Evolutionary conservation across 2,888 invertebrate species (phyloP).

Genomic region (Augiades crinisus): DNA sequence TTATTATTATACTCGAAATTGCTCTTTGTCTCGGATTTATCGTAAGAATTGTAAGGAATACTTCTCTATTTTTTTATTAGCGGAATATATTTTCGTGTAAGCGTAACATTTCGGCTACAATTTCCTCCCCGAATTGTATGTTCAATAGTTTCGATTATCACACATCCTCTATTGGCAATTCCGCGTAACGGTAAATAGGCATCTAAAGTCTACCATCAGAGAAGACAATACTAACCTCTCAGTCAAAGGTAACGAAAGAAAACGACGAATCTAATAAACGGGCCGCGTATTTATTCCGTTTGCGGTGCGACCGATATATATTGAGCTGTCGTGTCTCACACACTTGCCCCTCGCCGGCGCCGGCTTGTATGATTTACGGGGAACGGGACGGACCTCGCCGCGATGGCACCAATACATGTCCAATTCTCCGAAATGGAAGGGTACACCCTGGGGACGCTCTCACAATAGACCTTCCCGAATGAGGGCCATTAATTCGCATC

Average conservation of each 20-base stretch:
- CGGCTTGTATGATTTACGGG: slow-evolving; percentile 52
- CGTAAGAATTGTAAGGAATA: neutral
- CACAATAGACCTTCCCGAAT: slow-evolving; percentile 76
- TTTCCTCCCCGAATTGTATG: neutral
- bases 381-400: slow-evolving; percentile 51
- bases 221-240: slow-evolving; percentile 70
- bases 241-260: slow-evolving; percentile 76
- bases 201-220: slow-evolving; percentile 58
- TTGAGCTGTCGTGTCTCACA: slow-evolving; percentile 51
- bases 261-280: slow-evolving; percentile 77
- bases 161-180: slow-evolving; percentile 36
- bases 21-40: neutral
- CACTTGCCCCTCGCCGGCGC: slow-evolving; percentile 46
- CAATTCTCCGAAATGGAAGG: slow-evolving; percentile 78
- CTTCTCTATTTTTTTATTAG: slow-evolving; percentile 13
- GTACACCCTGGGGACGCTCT: slow-evolving; percentile 69
- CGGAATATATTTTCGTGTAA: neutral
- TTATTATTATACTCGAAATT: slow-evolving; percentile 9
- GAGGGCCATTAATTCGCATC: slow-evolving; percentile 78
- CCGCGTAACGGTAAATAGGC: slow-evolving; percentile 50
- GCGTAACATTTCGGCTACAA: neutral
- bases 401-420: slow-evolving; percentile 62
- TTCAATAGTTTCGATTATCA: slow-evolving; percentile 14
- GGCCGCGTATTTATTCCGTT: slow-evolving; percentile 71
- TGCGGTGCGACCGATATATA: slow-evolving; percentile 60